Evolutionary conservation across 92 coral and sea anemone species (phyloP).

Genomic region (Siderastrea siderea): DNA sequence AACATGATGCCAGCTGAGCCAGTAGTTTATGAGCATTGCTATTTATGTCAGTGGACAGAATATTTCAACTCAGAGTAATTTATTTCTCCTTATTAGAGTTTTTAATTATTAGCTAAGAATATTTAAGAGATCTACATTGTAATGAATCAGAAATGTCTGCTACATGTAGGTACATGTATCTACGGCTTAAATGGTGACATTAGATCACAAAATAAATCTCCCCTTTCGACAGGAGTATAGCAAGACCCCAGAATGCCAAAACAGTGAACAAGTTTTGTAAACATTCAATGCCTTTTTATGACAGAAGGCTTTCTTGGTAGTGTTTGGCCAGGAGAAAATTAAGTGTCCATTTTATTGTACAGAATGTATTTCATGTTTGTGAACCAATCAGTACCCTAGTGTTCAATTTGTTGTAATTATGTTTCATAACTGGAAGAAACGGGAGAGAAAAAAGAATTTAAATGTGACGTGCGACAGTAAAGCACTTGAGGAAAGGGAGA

Average conservation of each 20-base stretch:
- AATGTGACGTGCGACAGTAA: not conserved
- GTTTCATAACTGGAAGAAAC: not conserved
- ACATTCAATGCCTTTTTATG: not conserved
- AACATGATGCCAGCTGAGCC: slow-evolving; percentile 30
- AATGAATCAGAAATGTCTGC: slow-evolving; percentile 6
- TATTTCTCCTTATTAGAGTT: slow-evolving; percentile 52
- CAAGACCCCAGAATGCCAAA: not conserved
- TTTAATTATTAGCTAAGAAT: slow-evolving; percentile 41
- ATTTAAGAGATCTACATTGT: slow-evolving; percentile 52
- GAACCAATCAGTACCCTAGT: not conserved
- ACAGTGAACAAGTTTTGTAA: not conserved
- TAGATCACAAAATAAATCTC: not conserved
- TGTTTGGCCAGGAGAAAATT: not conserved
- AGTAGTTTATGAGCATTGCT: not conserved
- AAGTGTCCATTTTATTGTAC: slow-evolving; percentile 16
- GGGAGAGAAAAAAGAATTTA: not conserved
- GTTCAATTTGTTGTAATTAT: slow-evolving; percentile 8
- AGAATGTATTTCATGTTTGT: not conserved
- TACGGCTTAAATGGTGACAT: not conserved
- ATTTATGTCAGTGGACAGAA: slow-evolving; percentile 39
- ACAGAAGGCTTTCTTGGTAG: not conserved
- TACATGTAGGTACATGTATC: not conserved
- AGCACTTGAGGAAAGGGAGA: not conserved
- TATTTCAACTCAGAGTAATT: slow-evolving; percentile 58
- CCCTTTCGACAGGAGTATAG: not conserved